Evolutionary conservation across 2,888 invertebrate genomes (phyloP).

Genomic region (Thyatira batis): DNA sequence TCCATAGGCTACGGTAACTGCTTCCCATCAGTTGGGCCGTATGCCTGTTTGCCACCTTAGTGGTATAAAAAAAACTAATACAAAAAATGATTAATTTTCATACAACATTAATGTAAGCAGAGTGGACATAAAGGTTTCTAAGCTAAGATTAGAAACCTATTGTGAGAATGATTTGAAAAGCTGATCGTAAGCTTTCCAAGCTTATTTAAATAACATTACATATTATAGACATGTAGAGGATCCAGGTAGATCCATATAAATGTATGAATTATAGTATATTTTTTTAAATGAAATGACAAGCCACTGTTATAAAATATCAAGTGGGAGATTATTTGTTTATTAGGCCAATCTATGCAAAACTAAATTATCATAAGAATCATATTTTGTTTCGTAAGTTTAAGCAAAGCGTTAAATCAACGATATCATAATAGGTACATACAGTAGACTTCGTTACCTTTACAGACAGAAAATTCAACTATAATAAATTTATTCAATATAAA

Average conservation of each 20-base stretch:
- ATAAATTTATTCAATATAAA: background rate
- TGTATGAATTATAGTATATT: background rate
- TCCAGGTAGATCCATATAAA: no score
- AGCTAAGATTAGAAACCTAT: background rate
- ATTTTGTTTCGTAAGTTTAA: background rate
- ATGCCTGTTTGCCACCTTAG: no score
- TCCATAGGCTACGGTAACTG: no score
- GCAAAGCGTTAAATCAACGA: background rate
- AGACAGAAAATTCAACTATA: background rate
- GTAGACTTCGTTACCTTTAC: background rate
- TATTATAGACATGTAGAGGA: no score
- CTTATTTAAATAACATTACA: background rate
- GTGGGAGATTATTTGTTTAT: background rate
- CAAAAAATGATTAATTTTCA: no score
- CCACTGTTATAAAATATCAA: background rate
- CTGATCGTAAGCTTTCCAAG: background rate
- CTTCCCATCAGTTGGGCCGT: no score
- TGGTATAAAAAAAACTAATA: no score
- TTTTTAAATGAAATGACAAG: background rate
- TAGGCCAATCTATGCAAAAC: background rate
- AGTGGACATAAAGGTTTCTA: background rate
- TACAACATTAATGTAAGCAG: background rate
- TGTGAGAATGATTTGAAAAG: background rate
- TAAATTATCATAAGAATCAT: background rate
- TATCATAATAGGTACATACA: background rate